Evolutionary conservation across 23 tunicate species (phyloP).

Genomic region (Halocynthia aurantium): DNA sequence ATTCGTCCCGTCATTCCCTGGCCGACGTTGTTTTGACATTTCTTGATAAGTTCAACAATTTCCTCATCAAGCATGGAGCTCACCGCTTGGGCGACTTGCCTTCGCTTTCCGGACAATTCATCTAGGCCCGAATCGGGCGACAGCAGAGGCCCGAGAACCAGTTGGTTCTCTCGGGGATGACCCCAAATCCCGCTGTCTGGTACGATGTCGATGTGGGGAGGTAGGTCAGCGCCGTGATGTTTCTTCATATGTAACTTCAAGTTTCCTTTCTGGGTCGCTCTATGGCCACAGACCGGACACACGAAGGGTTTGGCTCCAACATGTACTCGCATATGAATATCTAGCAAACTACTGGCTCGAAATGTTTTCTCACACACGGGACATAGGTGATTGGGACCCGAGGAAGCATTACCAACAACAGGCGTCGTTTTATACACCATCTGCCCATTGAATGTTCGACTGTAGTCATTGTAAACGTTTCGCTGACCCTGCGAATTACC

Average conservation of each 20-base stretch:
- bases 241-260: conserved; percentile 91
- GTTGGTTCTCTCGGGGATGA: conserved; percentile 20
- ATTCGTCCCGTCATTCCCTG: conserved; percentile 74
- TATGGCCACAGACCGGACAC: conserved; percentile 80
- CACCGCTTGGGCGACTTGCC: conserved; percentile 48
- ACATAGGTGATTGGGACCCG: conserved; percentile 40
- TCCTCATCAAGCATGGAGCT: conserved; percentile 76
- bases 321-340: conserved; percentile 94
- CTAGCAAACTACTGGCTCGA: conserved; percentile 73
- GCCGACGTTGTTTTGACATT: conserved; percentile 73
- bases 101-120: conserved; percentile 15
- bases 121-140: neutral
- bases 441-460: neutral
- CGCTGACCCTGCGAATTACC: no score
- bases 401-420: neutral
- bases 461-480: no score
- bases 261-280: conserved; percentile 92
- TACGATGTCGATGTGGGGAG: conserved; percentile 65
- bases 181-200: conserved; percentile 98
- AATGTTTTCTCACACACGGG: conserved; percentile 68
- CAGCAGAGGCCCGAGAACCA: neutral
- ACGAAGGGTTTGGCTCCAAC: conserved; percentile 90
- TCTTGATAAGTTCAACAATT: conserved; percentile 72
- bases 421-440: neutral
- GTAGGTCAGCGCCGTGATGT: conserved; percentile 81